Evolutionary conservation across 2,888 invertebrate genomes (phyloP), one percentile per base, ranked within the genome.

Genomic region (Rutpela maculata): DNA sequence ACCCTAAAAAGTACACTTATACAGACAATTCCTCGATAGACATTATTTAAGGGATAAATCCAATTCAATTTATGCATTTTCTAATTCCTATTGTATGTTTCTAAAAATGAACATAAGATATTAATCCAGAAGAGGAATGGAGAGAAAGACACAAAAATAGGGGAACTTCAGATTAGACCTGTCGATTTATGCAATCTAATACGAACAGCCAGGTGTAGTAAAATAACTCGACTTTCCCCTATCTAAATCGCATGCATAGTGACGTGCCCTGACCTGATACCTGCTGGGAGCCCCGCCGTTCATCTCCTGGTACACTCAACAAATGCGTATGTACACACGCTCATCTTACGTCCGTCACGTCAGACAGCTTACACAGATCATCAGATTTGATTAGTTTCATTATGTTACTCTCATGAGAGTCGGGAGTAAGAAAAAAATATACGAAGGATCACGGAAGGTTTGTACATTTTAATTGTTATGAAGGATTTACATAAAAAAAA

Each of bases 201-300:
- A n/a, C 4, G 50, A n/a, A n/a, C n/a, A 50, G 50, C 5, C 50
- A 50, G n/a, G n/a, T 50, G n/a, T 50, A 50, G 7, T 50, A 6
- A 50, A 50, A n/a, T n/a, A 15, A 50, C 50, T 50, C 50, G 50
- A 50, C 60, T 71, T 75, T 65, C 65, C 72, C 60, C 67, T 74
- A 76, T 75, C 70, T 55, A 60, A 66, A 71, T 74, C 67, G 67
- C 50, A 62, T 59, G 60, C 74, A 73, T 75, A 78, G 78, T 84
- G 85, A 85, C 83, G 82, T 81, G 84, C 81, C 82, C 81, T 83
- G 85, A 85, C 85, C 84, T 77, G 80, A 66, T 81, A 82, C 85
- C 85, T 80, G 84, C 84, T 84, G 85, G 71, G 85, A 81, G 79
- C 77, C 79, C 81, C 76, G 79, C 71, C 78, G 81, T 72, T 79